Conservation (phyloP, 1,140 invertebrate species). For the Lethocerus indicus region DNA sequence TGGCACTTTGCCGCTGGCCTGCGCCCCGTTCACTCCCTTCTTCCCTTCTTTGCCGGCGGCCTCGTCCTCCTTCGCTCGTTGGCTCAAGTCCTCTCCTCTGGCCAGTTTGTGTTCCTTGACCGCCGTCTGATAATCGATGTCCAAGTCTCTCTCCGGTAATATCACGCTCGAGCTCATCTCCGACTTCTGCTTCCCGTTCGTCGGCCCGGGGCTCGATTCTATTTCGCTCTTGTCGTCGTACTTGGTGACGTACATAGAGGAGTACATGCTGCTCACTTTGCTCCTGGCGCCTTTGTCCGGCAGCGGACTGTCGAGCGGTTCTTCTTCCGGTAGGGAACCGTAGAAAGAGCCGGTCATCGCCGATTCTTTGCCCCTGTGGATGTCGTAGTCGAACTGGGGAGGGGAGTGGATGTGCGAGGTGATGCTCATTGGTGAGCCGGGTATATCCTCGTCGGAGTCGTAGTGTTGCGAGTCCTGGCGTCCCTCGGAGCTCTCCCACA, state of each 20-base stretch:
- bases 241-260: conserved; percentile 10
- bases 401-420: conserved; percentile 45
- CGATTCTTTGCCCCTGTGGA: conserved; percentile 12
- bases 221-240: no score
- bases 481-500: conserved; percentile 25
- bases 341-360: conserved; percentile 57
- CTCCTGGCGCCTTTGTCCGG: no score
- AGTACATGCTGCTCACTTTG: no score
- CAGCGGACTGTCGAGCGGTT: not conserved
- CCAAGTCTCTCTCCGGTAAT: no score
- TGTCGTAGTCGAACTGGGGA: conserved; percentile 17
- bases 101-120: conserved; percentile 44
- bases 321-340: conserved; percentile 32
- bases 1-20: no score
- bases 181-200: no score
- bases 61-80: no score
- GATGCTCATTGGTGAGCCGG: conserved; percentile 37
- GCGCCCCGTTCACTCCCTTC: no score
- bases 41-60: no score
- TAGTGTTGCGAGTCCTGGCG: conserved; percentile 18
- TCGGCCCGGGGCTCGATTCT: no score
- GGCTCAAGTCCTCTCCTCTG: no score
- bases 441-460: conserved; percentile 33
- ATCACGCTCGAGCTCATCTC: not conserved
- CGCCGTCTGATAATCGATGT: conserved; percentile 54